phyloP scores from a whole-genome alignment of 2,113 vertebrate species.

The Silurus glanis region DNA sequence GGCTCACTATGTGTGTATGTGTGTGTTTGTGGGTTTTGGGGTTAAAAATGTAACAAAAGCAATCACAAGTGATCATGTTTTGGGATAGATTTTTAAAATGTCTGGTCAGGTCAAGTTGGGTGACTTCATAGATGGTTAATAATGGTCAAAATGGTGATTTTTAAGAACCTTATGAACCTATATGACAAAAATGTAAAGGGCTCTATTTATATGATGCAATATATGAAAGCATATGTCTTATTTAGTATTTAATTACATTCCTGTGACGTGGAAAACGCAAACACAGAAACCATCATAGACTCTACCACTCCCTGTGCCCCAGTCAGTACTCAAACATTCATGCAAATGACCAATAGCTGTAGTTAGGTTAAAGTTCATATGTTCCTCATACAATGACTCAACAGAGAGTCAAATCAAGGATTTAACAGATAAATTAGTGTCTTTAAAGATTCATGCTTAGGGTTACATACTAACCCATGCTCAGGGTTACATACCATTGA shows the following conservation, averaged over 20 bases:
- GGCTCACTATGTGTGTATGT: not conserved
- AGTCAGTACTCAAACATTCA: constrained; percentile 10
- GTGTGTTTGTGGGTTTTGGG: not conserved
- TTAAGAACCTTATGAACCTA: not conserved
- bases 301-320: constrained; percentile 19
- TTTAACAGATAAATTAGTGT: not conserved
- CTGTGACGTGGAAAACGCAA: not conserved
- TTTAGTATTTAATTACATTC: not conserved
- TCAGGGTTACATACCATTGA: not conserved
- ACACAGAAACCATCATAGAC: not conserved
- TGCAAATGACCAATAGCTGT: constrained; percentile 14
- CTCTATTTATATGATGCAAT: not conserved
- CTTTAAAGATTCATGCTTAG: not conserved
- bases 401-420: not conserved
- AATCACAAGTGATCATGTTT: not conserved
- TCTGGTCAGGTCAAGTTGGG: not conserved
- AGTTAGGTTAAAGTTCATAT: not conserved
- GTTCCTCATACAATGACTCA: not conserved
- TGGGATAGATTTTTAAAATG: not conserved
- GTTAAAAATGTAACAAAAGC: not conserved
- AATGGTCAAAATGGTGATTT: not conserved
- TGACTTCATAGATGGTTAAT: not conserved
- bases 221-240: not conserved
- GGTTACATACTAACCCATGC: not conserved
- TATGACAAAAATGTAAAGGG: not conserved